Evolutionary conservation across 35 echinoderm and acorn worm genomes (phyloP).

Genomic region (Heliocidaris erythrogramma): DNA sequence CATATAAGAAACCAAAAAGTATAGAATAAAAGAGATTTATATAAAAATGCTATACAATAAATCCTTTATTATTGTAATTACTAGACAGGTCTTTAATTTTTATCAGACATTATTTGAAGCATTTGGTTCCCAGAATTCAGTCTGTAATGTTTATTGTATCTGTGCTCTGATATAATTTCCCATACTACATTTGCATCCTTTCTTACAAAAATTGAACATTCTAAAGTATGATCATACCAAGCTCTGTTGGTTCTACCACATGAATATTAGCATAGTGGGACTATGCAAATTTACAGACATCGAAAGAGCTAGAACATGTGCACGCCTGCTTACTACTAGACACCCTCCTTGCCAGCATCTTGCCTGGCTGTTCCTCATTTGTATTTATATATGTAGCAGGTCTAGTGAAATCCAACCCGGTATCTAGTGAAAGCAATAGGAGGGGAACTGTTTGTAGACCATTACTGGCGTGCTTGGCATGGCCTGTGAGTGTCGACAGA

Average conservation of each 20-base stretch:
- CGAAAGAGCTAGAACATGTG: background rate
- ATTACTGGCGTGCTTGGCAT: conserved; percentile 5
- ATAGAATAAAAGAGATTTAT: too few species aligned
- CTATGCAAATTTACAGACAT: background rate
- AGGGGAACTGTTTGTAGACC: conserved; percentile 21
- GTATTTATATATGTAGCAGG: conserved; percentile 4
- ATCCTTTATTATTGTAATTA: too few species aligned
- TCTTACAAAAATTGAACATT: too few species aligned
- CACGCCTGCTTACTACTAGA: background rate
- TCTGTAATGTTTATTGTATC: too few species aligned
- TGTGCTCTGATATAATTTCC: too few species aligned
- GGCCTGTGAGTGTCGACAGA: background rate
- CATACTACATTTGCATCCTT: too few species aligned
- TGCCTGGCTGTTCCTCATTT: background rate
- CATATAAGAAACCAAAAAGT: too few species aligned
- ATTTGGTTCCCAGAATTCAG: too few species aligned
- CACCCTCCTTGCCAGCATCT: background rate
- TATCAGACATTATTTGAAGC: too few species aligned
- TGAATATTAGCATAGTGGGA: background rate
- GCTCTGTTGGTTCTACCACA: background rate
- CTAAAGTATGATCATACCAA: too few species aligned
- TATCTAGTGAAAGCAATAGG: conserved; percentile 7
- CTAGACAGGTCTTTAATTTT: too few species aligned
- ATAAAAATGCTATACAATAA: too few species aligned
- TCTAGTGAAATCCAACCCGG: background rate